Evolutionary conservation across 2,888 invertebrate species (phyloP).

Genomic region (Sarcophaga caerulescens): DNA sequence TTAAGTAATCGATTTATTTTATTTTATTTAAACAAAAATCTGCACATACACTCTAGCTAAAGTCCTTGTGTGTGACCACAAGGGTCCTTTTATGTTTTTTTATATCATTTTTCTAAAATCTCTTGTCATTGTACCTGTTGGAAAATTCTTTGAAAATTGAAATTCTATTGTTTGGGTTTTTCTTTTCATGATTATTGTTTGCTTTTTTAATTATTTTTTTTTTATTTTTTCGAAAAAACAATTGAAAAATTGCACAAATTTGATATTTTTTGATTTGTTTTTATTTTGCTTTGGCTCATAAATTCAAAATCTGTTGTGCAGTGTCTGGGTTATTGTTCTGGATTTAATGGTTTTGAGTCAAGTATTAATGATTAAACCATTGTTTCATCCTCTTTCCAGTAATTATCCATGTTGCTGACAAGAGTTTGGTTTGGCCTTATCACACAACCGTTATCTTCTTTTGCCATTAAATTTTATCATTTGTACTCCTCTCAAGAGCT

Average conservation of each 20-base stretch:
- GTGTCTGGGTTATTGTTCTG: conserved; percentile 38
- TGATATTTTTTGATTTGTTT: conserved; percentile 8
- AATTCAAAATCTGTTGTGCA: conserved; percentile 66
- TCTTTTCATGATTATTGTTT: too few relatives aligned
- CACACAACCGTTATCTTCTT: conserved; percentile 37
- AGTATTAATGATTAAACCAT: conserved; percentile 34
- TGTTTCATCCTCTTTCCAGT: conserved; percentile 18
- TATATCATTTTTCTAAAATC: conserved; percentile 53
- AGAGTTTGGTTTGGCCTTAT: conserved; percentile 41
- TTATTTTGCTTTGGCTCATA: conserved; percentile 49
- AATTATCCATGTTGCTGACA: background rate
- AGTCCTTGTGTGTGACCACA: too few relatives aligned
- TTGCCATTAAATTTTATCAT: conserved; percentile 1
- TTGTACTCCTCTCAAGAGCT: conserved; percentile 33
- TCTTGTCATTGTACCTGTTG: conserved; percentile 53
- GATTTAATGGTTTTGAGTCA: conserved; percentile 56
- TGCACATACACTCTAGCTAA: too few relatives aligned
- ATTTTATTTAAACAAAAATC: background rate
- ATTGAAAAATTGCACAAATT: conserved; percentile 62
- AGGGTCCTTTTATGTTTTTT: conserved; percentile 2
- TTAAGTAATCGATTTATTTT: conserved; percentile 37
- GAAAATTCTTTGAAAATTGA: conserved; percentile 16
- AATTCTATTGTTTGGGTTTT: conserved; percentile 26
- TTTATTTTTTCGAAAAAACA: conserved; percentile 6
- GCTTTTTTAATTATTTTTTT: too few relatives aligned